Base-by-base conservation (phyloP, 2,888 invertebrate species). In the Ophraella communa region DNA sequence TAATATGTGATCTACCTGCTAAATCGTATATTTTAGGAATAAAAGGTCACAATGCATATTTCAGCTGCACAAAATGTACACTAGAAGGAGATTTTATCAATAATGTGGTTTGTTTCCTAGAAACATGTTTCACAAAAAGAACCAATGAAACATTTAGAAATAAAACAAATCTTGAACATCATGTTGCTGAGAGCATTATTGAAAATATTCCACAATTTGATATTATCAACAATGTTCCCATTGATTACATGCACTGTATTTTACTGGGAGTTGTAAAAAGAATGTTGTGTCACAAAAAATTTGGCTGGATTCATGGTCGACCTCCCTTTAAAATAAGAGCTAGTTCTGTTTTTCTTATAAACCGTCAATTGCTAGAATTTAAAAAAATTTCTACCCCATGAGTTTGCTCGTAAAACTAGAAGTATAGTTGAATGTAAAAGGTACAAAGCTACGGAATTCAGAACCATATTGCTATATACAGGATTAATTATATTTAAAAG, bases 381-480 rank as follows among this genome's bases (percentile, higher is more conserved):
- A n/a, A 62, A 65, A 55, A 65, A 62, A 23, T 65, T 52, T 55
- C 59, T 67, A 20, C 64, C 67, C 10, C 62, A 39, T 59, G 64
- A 65, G 51, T 65, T 67, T 57, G 21, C 51, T 20, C 49, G 67
- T 10, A 67, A 67, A 39, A 27, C 67, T 11, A 53, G 64, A 30
- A 35, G 61, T 20, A 27, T 64, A 35, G 21, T 49, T 49, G 67
- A 67, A 7, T 64, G 62, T 56, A 67, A 67, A 53, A 47, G 64
- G 39, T 67, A 59, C 39, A 67, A 67, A 54, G 67, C 67, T n/a
- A 58, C 62, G 49, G 67, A 67, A 61, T 67, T 67, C 33, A 33
- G 33, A 33, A 33, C 33, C 1, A 11, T 33, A 33, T 33, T 33
- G 33, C 33, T 33, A 33, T 55, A 67, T 47, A 56, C 60, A 18